Evolutionary conservation across 2,797 vertebrate species (phyloP).

Genomic region (Lepus townsendii): DNA sequence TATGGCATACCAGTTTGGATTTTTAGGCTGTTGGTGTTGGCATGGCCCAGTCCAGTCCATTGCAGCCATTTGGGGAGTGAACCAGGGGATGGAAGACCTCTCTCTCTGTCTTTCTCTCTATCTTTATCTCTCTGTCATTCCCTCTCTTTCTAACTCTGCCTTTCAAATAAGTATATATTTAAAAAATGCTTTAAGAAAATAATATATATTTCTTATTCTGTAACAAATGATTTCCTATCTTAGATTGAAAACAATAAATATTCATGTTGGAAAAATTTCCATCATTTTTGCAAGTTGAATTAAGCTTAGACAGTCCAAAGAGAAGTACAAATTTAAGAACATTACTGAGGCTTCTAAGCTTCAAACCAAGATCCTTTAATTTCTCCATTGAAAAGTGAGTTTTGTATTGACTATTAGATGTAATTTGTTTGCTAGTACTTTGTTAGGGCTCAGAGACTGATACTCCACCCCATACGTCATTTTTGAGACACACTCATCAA

Average conservation of each 20-base stretch:
- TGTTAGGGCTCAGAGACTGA: background rate
- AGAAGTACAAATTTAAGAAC: background rate
- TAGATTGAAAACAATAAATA: conserved; percentile 8
- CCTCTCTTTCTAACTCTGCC: no score
- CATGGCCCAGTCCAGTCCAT: no score
- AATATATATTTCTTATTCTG: background rate
- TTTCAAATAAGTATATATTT: no score
- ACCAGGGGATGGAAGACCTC: no score
- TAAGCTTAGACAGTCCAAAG: background rate
- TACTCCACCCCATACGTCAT: no score
- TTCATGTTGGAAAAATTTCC: background rate
- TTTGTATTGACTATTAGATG: background rate
- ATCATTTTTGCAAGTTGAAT: background rate
- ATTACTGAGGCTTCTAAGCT: background rate
- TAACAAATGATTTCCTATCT: background rate
- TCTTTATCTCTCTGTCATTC: no score
- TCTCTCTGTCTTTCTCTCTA: no score
- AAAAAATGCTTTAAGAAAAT: no score
- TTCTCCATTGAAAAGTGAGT: background rate
- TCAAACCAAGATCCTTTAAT: background rate
- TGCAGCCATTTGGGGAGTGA: no score
- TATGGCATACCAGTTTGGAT: no score
- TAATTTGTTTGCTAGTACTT: background rate
- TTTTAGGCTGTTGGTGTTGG: no score
- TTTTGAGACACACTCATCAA: no score